Conservation (phyloP, 2,888 invertebrate genomes). For the Archaeoteleia sp. region DNA sequence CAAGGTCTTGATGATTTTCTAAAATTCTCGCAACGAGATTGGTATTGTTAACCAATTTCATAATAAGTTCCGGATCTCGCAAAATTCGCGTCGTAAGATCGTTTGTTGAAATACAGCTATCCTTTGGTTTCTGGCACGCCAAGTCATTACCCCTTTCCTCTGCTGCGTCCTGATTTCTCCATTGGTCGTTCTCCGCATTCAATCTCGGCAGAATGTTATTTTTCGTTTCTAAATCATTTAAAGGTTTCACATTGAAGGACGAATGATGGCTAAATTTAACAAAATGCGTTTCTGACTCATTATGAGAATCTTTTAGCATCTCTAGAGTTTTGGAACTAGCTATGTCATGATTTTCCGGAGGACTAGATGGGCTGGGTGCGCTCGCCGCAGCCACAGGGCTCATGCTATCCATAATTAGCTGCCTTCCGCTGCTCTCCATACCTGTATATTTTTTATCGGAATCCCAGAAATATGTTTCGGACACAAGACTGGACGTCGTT, state of each 20-base stretch:
- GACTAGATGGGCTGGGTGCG: slow-evolving; percentile 73
- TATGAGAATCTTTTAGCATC: slow-evolving; percentile 65
- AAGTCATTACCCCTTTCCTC: slow-evolving; percentile 3
- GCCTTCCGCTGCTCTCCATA: slow-evolving; percentile 62
- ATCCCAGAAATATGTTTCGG: slow-evolving; percentile 70
- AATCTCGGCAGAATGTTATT: neutral
- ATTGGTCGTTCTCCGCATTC: no score
- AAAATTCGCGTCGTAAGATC: slow-evolving; percentile 50
- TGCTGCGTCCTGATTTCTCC: neutral
- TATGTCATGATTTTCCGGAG: slow-evolving; percentile 68
- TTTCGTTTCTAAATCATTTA: neutral
- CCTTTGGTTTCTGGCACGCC: slow-evolving; percentile 57
- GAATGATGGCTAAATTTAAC: slow-evolving; percentile 22
- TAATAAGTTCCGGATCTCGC: slow-evolving; percentile 58
- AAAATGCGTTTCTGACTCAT: slow-evolving; percentile 17
- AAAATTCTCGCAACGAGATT: slow-evolving; percentile 65
- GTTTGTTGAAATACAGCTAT: no score
- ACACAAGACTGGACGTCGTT: slow-evolving; percentile 63
- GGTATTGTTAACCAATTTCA: slow-evolving; percentile 64
- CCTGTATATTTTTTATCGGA: slow-evolving; percentile 68
- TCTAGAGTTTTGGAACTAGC: slow-evolving; percentile 70
- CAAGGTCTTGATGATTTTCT: slow-evolving; percentile 63
- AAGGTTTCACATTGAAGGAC: neutral
- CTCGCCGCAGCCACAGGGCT: slow-evolving; percentile 71
- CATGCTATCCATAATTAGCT: slow-evolving; percentile 62